Evolutionary conservation across 2,113 vertebrate genomes (phyloP).

Genomic region (Pycnonotus jocosus): DNA sequence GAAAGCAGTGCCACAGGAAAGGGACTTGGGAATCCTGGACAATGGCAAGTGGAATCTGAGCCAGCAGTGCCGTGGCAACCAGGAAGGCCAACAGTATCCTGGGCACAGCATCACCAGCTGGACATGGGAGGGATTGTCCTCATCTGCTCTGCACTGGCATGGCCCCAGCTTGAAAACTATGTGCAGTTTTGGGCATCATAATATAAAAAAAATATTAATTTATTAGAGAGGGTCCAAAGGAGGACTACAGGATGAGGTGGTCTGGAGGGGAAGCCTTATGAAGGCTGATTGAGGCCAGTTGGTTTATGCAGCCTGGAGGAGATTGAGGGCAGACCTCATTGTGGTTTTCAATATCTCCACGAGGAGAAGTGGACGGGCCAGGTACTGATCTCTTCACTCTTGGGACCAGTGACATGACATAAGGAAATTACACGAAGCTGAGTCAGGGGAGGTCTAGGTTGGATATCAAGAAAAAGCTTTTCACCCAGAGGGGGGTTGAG

Average conservation of each 20-base stretch:
- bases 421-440: not conserved
- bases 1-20: not conserved
- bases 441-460: not conserved
- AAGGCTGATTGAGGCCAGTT: not conserved
- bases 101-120: not conserved
- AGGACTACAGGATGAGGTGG: not conserved
- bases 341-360: not conserved
- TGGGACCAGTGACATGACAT: rapidly evolving
- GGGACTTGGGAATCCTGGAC: not conserved
- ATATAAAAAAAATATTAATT: not conserved
- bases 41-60: not conserved
- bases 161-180: not conserved
- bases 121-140: not conserved
- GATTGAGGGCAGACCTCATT: not conserved
- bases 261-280: not conserved
- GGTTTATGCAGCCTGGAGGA: not conserved
- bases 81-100: not conserved
- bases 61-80: not conserved
- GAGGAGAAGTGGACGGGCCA: not conserved
- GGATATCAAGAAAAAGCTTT: no score
- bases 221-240: not conserved
- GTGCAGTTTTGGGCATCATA: not conserved
- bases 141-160: not conserved
- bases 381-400: not conserved
- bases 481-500: no score